A percentile compares a stretch with the other conserved stretches of the same genome.
These are phyloP conservation scores for Percina caprodes DNA, from an alignment of 2,113 vertebrate genomes.

Conservation along the genomic window DNA sequence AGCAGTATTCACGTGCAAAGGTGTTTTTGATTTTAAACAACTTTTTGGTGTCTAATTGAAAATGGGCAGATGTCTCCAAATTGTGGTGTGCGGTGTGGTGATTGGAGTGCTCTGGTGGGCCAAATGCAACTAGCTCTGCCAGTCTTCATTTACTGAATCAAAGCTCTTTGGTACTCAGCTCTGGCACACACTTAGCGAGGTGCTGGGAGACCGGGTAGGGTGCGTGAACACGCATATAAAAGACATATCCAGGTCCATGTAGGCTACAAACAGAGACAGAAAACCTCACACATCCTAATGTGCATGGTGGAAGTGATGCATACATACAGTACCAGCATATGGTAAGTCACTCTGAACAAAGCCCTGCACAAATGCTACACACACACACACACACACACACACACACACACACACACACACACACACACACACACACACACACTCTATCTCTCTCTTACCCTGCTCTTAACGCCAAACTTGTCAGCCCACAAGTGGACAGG, in stretches of 20 bases:
- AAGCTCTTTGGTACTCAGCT: conserved; percentile 24
- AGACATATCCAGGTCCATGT: neutral
- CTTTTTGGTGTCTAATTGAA: conserved; percentile 32
- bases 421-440: conserved; percentile 30
- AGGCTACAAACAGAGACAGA: neutral
- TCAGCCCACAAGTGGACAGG: conserved; percentile 57
- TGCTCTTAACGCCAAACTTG: conserved; percentile 56
- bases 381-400: too few relatives aligned
- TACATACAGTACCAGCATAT: neutral
- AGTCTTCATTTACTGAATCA: conserved; percentile 51
- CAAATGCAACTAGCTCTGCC: conserved; percentile 34
- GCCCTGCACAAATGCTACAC: neutral
- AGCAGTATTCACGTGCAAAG: neutral
- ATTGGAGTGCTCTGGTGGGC: conserved; percentile 45
- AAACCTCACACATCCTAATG: neutral
- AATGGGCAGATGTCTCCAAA: conserved; percentile 36
- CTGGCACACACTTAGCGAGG: conserved; percentile 22
- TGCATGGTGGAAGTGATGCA: neutral
- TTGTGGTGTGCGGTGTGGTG: neutral
- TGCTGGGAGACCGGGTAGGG: conserved; percentile 13
- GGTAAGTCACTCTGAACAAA: neutral
- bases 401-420: neutral
- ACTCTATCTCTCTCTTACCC: too few relatives aligned
- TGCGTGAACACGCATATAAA: neutral
- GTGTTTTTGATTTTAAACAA: conserved; percentile 20